Base-by-base conservation (phyloP, 2,113 vertebrate genomes). In the Morone saxatilis region DNA sequence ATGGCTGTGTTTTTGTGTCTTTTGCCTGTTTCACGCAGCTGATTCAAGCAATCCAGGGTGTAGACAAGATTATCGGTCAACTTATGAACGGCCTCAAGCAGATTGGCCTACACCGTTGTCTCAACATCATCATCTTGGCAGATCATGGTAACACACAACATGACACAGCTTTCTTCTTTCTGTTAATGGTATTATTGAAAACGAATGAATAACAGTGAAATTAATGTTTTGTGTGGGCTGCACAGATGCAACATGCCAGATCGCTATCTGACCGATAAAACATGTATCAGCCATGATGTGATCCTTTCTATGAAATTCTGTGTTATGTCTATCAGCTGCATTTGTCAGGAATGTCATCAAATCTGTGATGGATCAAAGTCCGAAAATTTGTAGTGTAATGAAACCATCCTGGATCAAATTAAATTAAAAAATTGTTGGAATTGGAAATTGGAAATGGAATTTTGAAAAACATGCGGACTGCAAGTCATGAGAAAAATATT, bases 61-160 rank as follows among this genome's bases (percentile, higher is more conserved):
- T 96, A 50, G 96, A 96, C 65, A 78, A 76, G 76, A 83, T 96
- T 60, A 90, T 96, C 0, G 92, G 94, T 20, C 94, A 96, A 54
- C 85, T 96, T 31, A 96, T 96, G 95, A 93, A 96, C 1, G 96
- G 96, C 8, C 92, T 96, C 1, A 95, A 96, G 61, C 95, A 95
- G 84, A 78, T 95, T 0, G 76, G 90, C 38, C 90, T 96, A 0
- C 95, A 96, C 48, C 90, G 87, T 60, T 96, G 96, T 16, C 11
- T 96, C 75, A 96, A 96, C 89, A 92, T 96, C 78, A 81, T 96
- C 16, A 16, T 96, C 3, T 81, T 96, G 36, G 95, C 96, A 4
- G 96, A 96, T 83, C 96, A 96, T 0, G 96, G 96, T 96, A 92
- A 86, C 20, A 31, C 12, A 25, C 17, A 38, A 9, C 7, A 4